A percentile compares a stretch with the other conserved stretches of the same genome.
Evolutionary conservation across 2,113 vertebrate species (phyloP).

Genomic region (Gracilinanus agilis): DNA sequence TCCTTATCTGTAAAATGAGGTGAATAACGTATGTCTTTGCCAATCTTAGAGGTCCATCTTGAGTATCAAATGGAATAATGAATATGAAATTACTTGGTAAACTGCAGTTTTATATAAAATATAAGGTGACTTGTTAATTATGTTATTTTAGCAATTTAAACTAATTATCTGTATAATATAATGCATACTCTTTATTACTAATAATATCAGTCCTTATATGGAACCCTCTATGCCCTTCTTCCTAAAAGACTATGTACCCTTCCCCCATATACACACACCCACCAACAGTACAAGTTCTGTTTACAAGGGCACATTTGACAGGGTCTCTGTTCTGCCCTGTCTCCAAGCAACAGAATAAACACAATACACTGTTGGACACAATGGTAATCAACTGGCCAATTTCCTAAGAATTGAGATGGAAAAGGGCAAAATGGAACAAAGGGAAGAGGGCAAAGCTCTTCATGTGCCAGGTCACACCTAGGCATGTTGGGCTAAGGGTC

Average conservation of each 20-base stretch:
- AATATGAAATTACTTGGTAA: neutral
- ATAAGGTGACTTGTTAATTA: neutral
- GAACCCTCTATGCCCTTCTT: neutral
- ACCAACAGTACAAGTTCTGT: neutral
- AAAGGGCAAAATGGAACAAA: neutral
- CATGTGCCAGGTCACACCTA: neutral
- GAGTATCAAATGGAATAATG: neutral
- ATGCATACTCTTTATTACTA: neutral
- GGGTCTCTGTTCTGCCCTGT: neutral
- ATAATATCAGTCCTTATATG: neutral
- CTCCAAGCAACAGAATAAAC: neutral
- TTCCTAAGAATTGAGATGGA: neutral
- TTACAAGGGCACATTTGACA: neutral
- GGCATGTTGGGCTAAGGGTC: neutral
- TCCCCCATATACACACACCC: too few relatives aligned
- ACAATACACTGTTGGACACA: neutral
- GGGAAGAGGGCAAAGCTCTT: neutral
- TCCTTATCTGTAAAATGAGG: conserved; percentile 36
- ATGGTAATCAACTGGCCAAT: accelerated
- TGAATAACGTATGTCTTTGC: neutral
- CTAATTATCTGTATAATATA: neutral
- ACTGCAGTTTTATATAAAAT: neutral
- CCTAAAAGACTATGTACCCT: neutral
- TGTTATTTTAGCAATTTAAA: neutral
- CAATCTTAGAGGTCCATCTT: accelerated